phyloP scores from a whole-genome alignment of 1,140 invertebrate species.

The Papilio polytes region DNA sequence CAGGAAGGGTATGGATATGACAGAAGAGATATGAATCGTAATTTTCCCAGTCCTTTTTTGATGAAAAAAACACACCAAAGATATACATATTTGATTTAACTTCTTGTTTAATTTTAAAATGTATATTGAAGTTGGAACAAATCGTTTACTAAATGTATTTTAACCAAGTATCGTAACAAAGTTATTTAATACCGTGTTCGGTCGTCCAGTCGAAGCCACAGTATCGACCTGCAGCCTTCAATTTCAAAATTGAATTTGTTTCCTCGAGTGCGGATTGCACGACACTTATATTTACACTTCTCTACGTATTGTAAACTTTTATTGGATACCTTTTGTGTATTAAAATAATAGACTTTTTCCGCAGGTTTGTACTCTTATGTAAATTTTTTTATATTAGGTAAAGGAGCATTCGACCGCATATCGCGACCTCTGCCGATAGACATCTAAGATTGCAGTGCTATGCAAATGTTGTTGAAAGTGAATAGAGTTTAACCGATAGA shows the following conservation, averaged over 20 bases:
- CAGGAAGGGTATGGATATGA: too few species aligned
- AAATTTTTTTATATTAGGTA: too few species aligned
- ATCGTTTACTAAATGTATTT: background rate
- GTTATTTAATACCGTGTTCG: background rate
- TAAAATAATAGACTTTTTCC: too few species aligned
- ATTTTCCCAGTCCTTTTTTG: too few species aligned
- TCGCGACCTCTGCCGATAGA: too few species aligned
- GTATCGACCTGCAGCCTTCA: background rate
- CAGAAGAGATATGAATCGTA: too few species aligned
- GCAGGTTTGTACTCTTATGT: too few species aligned
- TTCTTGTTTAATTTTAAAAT: background rate
- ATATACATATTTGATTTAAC: background rate
- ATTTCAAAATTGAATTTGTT: slow-evolving; percentile 19
- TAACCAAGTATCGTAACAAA: slow-evolving; percentile 7
- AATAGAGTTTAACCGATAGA: too few species aligned
- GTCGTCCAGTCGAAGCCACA: background rate
- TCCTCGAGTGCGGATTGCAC: background rate
- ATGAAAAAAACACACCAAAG: background rate
- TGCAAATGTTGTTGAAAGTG: too few species aligned
- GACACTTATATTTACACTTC: slow-evolving; percentile 7
- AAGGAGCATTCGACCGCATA: too few species aligned
- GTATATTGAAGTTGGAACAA: background rate
- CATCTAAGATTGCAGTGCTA: too few species aligned
- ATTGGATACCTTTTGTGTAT: background rate
- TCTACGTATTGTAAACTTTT: slow-evolving; percentile 5